These are phyloP conservation scores for Procambarus virginalis DNA, from an alignment of 1,140 invertebrate species.

Conservation along the genomic window DNA sequence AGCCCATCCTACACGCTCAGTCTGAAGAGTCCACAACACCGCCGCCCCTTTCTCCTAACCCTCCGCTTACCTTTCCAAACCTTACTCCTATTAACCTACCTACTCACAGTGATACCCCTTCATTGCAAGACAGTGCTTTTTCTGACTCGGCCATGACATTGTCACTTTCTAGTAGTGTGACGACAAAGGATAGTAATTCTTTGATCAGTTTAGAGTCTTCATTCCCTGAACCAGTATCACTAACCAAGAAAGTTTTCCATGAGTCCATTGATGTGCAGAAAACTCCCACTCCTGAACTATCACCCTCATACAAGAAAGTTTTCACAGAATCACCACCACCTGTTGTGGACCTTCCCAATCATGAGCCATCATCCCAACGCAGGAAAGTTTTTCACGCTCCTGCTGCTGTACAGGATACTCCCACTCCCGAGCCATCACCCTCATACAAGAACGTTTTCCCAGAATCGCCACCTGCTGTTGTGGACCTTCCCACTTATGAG, in stretches of 20 bases:
- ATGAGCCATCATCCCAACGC: neutral
- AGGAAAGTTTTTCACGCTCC: neutral
- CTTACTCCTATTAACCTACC: constrained; percentile 48
- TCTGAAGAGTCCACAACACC: constrained; percentile 19
- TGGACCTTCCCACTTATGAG: too few species aligned
- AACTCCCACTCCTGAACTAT: constrained; percentile 1
- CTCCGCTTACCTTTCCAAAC: constrained; percentile 44
- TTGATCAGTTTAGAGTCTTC: constrained; percentile 41
- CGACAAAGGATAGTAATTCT: constrained; percentile 44
- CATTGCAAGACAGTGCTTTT: constrained; percentile 21
- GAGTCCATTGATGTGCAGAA: neutral
- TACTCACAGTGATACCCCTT: constrained; percentile 13
- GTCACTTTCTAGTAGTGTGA: constrained; percentile 50
- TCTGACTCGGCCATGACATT: constrained; percentile 44
- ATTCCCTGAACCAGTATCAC: constrained; percentile 22
- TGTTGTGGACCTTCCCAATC: neutral
- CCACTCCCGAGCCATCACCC: too few species aligned
- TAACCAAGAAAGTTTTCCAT: neutral
- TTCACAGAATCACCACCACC: neutral
- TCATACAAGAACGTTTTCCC: too few species aligned
- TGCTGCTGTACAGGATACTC: too few species aligned
- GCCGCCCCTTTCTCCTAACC: neutral
- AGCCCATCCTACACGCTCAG: constrained; percentile 14
- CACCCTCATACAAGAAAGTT: neutral
- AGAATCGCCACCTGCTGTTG: too few species aligned